phyloP scores from a whole-genome alignment of 2,113 vertebrate species.

The Apodemus sylvaticus region DNA sequence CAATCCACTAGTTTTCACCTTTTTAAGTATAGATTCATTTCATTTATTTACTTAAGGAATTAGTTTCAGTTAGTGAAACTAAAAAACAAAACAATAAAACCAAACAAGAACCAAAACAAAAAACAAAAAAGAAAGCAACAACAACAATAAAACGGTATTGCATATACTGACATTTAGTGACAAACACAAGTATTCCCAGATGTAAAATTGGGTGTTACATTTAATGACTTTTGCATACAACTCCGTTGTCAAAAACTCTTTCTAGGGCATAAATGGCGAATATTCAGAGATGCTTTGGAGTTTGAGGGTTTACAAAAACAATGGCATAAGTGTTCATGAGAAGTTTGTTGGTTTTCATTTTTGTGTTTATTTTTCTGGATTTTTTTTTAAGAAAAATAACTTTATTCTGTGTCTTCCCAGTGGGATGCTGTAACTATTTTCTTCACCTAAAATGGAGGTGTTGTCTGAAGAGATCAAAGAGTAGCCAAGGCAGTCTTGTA shows the following conservation, averaged over 20 bases:
- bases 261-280: not conserved
- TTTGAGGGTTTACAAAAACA: constrained; percentile 31
- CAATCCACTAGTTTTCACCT: not conserved
- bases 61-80: not conserved
- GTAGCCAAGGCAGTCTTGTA: constrained; percentile 58
- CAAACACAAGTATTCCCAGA: not conserved
- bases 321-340: not conserved
- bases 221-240: constrained; percentile 36
- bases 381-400: not conserved
- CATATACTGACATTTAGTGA: not conserved
- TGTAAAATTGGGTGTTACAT: not conserved
- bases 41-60: constrained; percentile 22
- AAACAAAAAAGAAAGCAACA: no score
- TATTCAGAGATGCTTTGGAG: constrained; percentile 20
- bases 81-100: not conserved
- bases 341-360: not conserved
- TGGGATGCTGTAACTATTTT: not conserved
- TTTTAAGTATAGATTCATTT: constrained; percentile 27
- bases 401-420: not conserved
- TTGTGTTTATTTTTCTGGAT: not conserved
- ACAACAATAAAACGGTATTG: not conserved
- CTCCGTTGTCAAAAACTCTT: constrained; percentile 19
- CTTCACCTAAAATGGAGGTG: not conserved
- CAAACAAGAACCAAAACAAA: no score
- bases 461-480: constrained; percentile 20